Base-by-base conservation (phyloP, 2,797 vertebrate genomes). In the Adelosebastes latens region DNA sequence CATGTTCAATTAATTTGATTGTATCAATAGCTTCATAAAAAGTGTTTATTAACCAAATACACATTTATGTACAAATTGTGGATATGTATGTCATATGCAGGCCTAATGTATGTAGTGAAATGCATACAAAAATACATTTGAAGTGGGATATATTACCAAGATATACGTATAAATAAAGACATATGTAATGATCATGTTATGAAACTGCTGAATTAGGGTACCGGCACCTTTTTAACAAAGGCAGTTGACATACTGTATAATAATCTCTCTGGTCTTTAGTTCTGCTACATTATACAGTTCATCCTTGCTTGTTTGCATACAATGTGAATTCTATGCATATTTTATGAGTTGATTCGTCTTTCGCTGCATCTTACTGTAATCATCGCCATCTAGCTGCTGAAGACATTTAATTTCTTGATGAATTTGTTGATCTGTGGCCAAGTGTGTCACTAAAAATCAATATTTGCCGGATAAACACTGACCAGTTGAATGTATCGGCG, bases 31-130 rank as follows among this genome's bases (percentile, higher is more conserved):
- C 42, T 18, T 46, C 14, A 46, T 46, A 46, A 0, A 46, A 46
- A 18, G 0, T 46, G 16, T 0, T 7, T 46, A 46, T 46, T 46
- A 46, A 18, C 0, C 3, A 46, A 46, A 46, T 46, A 46, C 0
- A 18, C 42, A 46, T 46, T 8, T 46, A 46, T 18, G 42, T 46
- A 46, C 16, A 46, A 0, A 46, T 18, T 18, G 42, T 46, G 42
- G 42, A 46, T 6, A 46, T 46, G 42, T 18, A 46, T 46, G 42
- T 46, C 42, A 18, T 46, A 46, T 46, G 16, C 16, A 46, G 42
- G 42, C 42, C 42, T 8, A 46, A 0, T 16, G 6, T 46, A 0
- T 46, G 42, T 0, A 46, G 2, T 46, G 42, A 46, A 46, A 46
- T 46, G 14, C 14, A 46, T 0, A 46, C 16, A 0, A 46, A 46